Conservation (phyloP, 2,797 vertebrate genomes). For the Gymnothorax reevesii region DNA sequence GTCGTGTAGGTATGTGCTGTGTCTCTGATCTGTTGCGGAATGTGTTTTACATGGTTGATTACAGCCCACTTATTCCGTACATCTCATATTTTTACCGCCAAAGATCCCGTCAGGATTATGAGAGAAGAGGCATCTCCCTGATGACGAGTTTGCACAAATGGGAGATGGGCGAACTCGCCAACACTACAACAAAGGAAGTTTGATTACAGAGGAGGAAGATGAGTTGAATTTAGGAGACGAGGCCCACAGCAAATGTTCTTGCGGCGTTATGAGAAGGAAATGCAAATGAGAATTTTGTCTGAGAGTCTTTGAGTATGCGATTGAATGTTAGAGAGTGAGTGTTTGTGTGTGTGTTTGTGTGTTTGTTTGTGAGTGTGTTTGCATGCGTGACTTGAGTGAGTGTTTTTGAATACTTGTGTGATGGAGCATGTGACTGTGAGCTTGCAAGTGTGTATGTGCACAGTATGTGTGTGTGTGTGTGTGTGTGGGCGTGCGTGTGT, state of each 20-base stretch:
- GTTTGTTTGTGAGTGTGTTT: too few relatives aligned
- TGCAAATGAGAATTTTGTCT: constrained; percentile 1
- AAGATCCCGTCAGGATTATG: background rate
- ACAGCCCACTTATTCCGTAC: background rate
- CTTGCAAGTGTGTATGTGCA: too few relatives aligned
- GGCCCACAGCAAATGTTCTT: background rate
- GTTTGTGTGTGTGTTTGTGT: too few relatives aligned
- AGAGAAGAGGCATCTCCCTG: background rate
- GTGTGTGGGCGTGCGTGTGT: too few relatives aligned
- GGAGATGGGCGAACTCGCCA: background rate
- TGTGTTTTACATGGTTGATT: background rate
- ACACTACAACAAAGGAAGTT: background rate
- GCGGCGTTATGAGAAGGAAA: constrained; percentile 15
- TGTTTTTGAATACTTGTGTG: too few relatives aligned
- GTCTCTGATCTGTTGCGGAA: background rate
- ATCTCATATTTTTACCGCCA: background rate
- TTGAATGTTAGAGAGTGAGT: too few relatives aligned
- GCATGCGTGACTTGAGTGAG: too few relatives aligned
- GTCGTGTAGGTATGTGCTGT: background rate
- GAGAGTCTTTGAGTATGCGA: too few relatives aligned
- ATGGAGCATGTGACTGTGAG: too few relatives aligned
- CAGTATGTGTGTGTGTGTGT: too few relatives aligned
- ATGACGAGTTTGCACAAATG: background rate
- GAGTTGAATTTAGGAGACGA: constrained; percentile 28
- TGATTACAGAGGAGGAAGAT: constrained; percentile 24